phyloP scores from a whole-genome alignment of 1,140 invertebrate genomes.

The Diabrotica virgifera region DNA sequence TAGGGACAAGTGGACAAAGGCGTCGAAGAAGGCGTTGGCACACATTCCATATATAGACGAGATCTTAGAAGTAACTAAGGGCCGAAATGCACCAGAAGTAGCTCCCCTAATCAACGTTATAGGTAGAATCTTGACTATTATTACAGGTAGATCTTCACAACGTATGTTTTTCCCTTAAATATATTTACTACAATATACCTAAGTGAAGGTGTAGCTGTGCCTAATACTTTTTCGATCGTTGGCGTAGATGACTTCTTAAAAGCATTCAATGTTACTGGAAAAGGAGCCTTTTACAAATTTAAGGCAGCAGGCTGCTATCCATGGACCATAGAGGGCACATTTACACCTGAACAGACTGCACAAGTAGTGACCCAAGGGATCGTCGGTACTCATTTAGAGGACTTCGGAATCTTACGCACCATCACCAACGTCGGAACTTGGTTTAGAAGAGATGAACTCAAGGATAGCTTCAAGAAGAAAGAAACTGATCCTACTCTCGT shows the following conservation, averaged over 20 bases:
- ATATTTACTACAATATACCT: too few species aligned
- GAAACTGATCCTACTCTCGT: too few species aligned
- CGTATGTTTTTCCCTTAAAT: not conserved
- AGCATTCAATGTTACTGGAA: not conserved
- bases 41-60: not conserved
- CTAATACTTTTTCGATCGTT: too few species aligned
- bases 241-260: not conserved
- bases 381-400: not conserved
- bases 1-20: not conserved
- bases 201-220: too few species aligned
- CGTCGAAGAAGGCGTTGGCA: not conserved
- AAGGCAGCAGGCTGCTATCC: not conserved
- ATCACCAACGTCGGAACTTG: not conserved
- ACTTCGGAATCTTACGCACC: not conserved
- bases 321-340: not conserved
- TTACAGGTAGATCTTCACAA: not conserved
- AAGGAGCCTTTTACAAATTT: not conserved
- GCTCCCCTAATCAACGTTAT: not conserved
- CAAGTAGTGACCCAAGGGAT: not conserved
- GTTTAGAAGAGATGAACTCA: slow-evolving; percentile 6
- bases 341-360: not conserved
- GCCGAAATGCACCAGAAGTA: not conserved
- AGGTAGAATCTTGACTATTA: not conserved
- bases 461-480: too few species aligned
- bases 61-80: not conserved